phyloP scores from a whole-genome alignment of 2,113 vertebrate genomes.

The Salvelinus alpinus region DNA sequence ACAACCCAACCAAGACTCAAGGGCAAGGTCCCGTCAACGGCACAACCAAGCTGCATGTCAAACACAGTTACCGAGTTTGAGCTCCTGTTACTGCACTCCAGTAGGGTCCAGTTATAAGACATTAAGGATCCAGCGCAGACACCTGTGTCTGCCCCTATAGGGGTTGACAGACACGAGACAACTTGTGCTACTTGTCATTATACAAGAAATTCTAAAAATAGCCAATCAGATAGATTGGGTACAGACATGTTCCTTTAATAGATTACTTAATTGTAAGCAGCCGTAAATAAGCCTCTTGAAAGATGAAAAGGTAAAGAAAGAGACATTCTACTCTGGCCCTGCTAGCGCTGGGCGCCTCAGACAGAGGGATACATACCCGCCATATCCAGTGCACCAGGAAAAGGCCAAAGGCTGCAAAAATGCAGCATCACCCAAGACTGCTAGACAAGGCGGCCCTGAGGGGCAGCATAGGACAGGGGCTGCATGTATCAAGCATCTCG shows the following conservation, averaged over 20 bases:
- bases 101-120: not conserved
- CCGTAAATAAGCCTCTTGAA: constrained; percentile 26
- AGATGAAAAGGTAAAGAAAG: constrained; percentile 24
- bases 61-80: not conserved
- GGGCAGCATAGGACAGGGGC: constrained; percentile 12
- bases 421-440: constrained; percentile 35
- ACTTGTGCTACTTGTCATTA: not conserved
- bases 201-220: constrained; percentile 17
- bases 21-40: not conserved
- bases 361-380: not conserved
- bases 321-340: constrained; percentile 19
- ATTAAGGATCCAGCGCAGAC: not conserved
- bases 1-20: too few relatives aligned
- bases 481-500: too few relatives aligned
- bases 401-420: constrained; percentile 59
- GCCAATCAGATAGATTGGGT: constrained; percentile 11
- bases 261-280: too few relatives aligned
- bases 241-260: not conserved
- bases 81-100: not conserved
- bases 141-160: too few relatives aligned
- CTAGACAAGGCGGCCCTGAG: constrained; percentile 26
- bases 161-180: not conserved
- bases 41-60: not conserved
- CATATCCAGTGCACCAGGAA: constrained; percentile 24
- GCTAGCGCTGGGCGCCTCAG: not conserved